Percentiles rank a stretch among this genome's conserved stretches.
Evolutionary conservation across 2,888 invertebrate genomes (phyloP).

Genomic region (Leptogaster cylindrica): DNA sequence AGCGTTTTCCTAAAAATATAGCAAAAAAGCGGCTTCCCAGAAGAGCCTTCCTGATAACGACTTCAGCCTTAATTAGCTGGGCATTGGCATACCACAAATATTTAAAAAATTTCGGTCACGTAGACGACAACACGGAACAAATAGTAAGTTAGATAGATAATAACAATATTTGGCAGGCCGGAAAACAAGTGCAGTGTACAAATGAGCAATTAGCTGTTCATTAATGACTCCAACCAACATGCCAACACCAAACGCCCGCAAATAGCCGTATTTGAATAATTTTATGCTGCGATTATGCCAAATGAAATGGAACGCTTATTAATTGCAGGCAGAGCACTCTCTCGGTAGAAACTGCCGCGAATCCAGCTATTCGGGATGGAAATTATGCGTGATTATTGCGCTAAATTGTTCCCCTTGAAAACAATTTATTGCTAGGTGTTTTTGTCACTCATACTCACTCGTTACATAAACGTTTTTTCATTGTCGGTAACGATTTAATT

Average conservation of each 20-base stretch:
- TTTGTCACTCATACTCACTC: no score
- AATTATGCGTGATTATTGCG: neutral
- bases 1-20: no score
- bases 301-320: neutral
- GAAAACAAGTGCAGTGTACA: slow-evolving; percentile 35
- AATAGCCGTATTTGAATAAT: slow-evolving; percentile 33
- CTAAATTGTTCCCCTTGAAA: no score
- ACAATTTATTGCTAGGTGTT: no score
- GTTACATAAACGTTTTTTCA: no score
- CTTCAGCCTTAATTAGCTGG: neutral
- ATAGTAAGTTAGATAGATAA: slow-evolving; percentile 17
- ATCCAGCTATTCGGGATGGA: neutral
- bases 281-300: slow-evolving; percentile 16
- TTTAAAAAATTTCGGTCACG: slow-evolving; percentile 39
- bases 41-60: neutral
- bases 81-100: slow-evolving; percentile 3
- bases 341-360: no score
- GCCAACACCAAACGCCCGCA: slow-evolving; percentile 8
- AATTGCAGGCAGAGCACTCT: no score
- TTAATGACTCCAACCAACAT: neutral
- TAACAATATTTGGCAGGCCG: slow-evolving; percentile 18
- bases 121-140: slow-evolving; percentile 24
- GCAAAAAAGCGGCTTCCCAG: no score
- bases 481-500: no score
- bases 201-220: slow-evolving; percentile 31